Evolutionary conservation across 2,797 vertebrate genomes (phyloP).

Genomic region (Artibeus jamaicensis): DNA sequence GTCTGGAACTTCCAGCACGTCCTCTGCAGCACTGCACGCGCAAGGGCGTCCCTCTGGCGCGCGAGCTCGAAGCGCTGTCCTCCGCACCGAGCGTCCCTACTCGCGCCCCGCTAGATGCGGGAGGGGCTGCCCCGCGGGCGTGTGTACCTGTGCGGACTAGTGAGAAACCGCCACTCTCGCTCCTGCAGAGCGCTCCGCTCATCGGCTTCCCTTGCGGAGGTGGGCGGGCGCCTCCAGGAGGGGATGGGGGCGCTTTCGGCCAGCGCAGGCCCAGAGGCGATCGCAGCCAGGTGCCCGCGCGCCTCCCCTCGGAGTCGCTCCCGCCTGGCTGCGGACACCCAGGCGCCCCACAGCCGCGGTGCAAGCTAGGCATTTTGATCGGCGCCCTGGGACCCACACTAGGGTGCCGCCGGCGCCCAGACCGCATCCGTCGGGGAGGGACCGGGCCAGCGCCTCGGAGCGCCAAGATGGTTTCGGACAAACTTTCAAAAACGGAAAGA

Average conservation of each 20-base stretch:
- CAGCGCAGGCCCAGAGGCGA: fast-evolving
- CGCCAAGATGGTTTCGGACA: fast-evolving
- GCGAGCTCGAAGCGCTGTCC: neutral
- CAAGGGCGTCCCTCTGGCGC: neutral
- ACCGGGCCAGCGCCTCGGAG: neutral
- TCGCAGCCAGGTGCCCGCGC: neutral
- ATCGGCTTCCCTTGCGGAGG: no score
- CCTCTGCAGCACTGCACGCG: fast-evolving
- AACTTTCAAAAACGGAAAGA: slow-evolving; percentile 24
- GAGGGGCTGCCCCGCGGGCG: neutral
- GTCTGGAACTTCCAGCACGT: neutral
- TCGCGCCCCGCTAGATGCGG: neutral
- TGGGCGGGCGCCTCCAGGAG: neutral
- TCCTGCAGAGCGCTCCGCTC: neutral
- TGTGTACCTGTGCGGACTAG: neutral
- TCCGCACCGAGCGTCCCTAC: neutral
- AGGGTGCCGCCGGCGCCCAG: neutral
- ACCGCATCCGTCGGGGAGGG: no score
- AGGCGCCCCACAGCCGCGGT: neutral
- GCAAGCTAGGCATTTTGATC: fast-evolving
- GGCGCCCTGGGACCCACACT: neutral
- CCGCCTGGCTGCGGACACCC: neutral
- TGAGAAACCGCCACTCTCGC: neutral
- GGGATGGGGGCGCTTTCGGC: fast-evolving
- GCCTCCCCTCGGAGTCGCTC: neutral